Conservation (phyloP, 2,113 vertebrate species). For the Oxyura jamaicensis region DNA sequence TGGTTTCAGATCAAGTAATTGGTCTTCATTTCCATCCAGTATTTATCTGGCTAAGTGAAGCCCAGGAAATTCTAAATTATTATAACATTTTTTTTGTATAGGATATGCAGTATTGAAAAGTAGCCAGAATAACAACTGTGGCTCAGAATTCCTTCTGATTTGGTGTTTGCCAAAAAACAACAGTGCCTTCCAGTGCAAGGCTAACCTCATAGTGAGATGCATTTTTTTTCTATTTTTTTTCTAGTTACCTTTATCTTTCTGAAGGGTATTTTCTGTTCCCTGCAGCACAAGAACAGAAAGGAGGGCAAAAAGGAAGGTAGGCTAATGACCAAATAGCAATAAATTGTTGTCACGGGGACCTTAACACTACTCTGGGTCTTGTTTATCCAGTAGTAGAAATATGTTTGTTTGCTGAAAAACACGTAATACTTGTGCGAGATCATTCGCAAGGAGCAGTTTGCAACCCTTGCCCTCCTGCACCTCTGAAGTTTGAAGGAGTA, state of each 20-base stretch:
- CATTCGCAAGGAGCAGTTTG: neutral
- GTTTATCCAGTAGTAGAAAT: neutral
- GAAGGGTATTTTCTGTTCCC: neutral
- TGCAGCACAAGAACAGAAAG: neutral
- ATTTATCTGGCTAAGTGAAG: neutral
- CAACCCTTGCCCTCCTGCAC: neutral
- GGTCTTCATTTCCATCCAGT: neutral
- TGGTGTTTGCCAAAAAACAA: neutral
- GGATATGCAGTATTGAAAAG: neutral
- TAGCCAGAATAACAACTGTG: neutral
- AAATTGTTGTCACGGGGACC: fast-evolving
- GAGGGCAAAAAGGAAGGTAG: neutral
- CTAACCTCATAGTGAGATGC: neutral
- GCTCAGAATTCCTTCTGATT: neutral
- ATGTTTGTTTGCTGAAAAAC: neutral
- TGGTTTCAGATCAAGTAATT: neutral
- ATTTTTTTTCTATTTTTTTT: neutral
- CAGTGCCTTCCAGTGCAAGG: neutral
- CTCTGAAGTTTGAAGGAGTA: neutral
- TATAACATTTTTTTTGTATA: neutral
- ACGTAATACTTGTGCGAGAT: neutral
- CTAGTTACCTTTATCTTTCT: neutral
- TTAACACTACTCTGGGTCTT: neutral
- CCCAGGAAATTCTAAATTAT: neutral
- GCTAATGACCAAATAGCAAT: neutral